Evolutionary conservation across 2,113 vertebrate genomes (phyloP), one percentile per base, ranked within the genome.

Genomic region (Lampris megalopsis): DNA sequence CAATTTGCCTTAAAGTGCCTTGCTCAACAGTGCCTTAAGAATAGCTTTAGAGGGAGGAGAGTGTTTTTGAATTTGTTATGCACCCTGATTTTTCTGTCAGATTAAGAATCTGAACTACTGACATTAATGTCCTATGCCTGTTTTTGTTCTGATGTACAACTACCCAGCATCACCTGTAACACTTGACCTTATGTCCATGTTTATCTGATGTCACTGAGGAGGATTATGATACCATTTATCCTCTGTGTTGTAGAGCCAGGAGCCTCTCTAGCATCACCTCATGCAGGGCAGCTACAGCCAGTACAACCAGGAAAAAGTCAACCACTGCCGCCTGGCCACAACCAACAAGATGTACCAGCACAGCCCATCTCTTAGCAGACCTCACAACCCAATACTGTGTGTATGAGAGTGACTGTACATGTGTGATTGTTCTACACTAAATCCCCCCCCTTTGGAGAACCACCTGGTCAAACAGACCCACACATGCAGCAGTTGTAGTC

Each of bases 321-420:
- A 9, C 77, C 83, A 1, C 35, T 81, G 62, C 48, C 77, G 24
- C 59, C 82, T 9, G 68, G 37, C 41, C 87, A 86, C 74, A 87
- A 91, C 56, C 90, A 89, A 50, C 88, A 87, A n/a, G 75, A 85
- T 2, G 72, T 87, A 0, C 90, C 90, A 0, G 47, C 87, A 73
- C 80, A 84, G 4, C 54, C 77, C 68, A 89, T 76, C 63, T 92
- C 88, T 79, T 91, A 93, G 79, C 82, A 65, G 71, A 24, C 48
- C 63, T 36, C 4, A 0, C 1, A 49, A 36, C 24, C 24, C 24
- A 24, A 24, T 24, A 24, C 52, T 66, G 35, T 38, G 41, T 49
- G n/a, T 24, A 6, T 64, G 73, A 41, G 9, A 42, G 63, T 47
- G 40, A 36, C 37, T 6, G 52, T 53, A 59, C 40, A 43, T 58